Percentiles rank a stretch among this genome's conserved stretches.
These are phyloP conservation scores for Pseudoatta argentina DNA, from an alignment of 1,140 invertebrate genomes.

Conservation along the genomic window DNA sequence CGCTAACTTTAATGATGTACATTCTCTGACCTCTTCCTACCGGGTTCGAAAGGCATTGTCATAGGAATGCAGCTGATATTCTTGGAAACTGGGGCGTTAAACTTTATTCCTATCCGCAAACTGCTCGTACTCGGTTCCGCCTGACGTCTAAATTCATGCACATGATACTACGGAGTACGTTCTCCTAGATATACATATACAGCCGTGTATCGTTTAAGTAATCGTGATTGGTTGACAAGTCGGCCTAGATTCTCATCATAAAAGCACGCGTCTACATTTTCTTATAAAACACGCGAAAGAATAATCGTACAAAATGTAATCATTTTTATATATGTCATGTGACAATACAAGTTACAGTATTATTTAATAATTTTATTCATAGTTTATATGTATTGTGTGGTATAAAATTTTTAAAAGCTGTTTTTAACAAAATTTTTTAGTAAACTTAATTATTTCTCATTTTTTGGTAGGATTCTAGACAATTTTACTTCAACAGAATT, in stretches of 20 bases:
- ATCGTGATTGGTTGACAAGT: not conserved
- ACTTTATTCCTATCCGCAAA: conserved; percentile 60
- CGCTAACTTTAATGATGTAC: conserved; percentile 7
- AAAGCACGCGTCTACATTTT: not conserved
- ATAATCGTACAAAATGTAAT: not conserved
- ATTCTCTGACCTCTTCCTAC: conserved; percentile 45
- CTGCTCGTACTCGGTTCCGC: conserved; percentile 36
- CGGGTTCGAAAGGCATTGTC: conserved; percentile 63
- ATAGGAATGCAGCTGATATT: conserved; percentile 66
- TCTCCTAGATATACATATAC: conserved; percentile 13
- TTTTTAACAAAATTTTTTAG: not conserved
- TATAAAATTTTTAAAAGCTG: not conserved
- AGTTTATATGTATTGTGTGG: not conserved
- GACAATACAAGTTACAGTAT: not conserved
- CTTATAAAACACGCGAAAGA: not conserved
- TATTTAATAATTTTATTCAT: not conserved
- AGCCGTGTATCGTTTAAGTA: conserved; percentile 2
- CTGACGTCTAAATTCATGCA: conserved; percentile 44
- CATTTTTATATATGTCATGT: not conserved
- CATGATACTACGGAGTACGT: conserved; percentile 34
- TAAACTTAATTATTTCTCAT: not conserved
- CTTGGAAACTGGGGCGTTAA: conserved; percentile 66
- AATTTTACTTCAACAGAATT: not conserved
- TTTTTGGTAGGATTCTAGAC: not conserved
- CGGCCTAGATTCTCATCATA: not conserved